phyloP scores from a whole-genome alignment of 2,113 vertebrate species.

The Sarotherodon lohbergeri region DNA sequence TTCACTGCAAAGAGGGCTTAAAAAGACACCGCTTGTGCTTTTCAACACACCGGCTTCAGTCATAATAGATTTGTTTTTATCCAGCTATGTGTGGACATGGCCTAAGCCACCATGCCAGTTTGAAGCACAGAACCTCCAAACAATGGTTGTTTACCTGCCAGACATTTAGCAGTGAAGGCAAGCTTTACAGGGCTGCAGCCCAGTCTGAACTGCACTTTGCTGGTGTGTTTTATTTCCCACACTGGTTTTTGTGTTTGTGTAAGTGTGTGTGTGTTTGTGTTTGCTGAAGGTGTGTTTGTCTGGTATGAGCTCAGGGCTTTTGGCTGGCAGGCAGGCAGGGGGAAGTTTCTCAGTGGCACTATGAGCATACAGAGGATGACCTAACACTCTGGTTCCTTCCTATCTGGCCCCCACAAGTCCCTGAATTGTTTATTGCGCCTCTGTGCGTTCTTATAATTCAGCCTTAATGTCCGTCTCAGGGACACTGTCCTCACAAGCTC shows the following conservation, averaged over 20 bases:
- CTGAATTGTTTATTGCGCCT: constrained; percentile 46
- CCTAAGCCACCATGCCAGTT: neutral
- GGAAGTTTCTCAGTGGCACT: constrained; percentile 47
- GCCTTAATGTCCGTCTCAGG: neutral
- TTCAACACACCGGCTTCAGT: neutral
- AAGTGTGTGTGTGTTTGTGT: neutral
- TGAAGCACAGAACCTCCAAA: constrained; percentile 26
- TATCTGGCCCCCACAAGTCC: constrained; percentile 33
- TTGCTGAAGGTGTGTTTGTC: constrained; percentile 13
- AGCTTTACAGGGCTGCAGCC: neutral
- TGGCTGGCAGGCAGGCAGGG: constrained; percentile 41
- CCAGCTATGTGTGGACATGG: neutral
- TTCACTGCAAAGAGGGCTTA: neutral
- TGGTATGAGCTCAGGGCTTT: constrained; percentile 8
- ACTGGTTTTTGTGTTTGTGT: constrained; percentile 10
- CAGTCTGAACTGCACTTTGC: constrained; percentile 18
- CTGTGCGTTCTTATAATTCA: constrained; percentile 3
- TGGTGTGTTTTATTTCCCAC: constrained; percentile 32
- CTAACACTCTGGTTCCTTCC: constrained; percentile 58
- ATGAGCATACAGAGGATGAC: constrained; percentile 55
- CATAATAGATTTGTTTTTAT: constrained; percentile 1
- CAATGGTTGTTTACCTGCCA: constrained; percentile 55
- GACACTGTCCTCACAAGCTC: neutral
- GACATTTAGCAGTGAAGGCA: constrained; percentile 3
- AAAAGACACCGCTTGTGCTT: neutral